phyloP scores from a whole-genome alignment of 2,888 invertebrate genomes.

The Sipha maydis region DNA sequence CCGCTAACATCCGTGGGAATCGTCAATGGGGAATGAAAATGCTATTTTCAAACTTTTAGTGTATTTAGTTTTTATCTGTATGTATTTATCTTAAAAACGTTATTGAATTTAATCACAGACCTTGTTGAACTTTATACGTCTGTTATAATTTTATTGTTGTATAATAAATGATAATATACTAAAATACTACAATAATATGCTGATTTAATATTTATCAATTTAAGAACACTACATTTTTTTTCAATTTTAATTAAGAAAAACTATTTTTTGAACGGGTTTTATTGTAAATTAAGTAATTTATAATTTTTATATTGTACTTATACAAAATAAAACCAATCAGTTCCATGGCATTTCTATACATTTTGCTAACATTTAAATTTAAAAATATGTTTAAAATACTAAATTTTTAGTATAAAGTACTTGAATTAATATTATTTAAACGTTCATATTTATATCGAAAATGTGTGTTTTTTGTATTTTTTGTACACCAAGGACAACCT shows the following conservation, averaged over 20 bases:
- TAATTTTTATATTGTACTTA: background rate
- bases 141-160: conserved; percentile 16
- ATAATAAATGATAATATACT: background rate
- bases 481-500: conserved; percentile 69
- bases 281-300: background rate
- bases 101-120: background rate
- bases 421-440: background rate
- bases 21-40: conserved; percentile 21
- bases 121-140: background rate
- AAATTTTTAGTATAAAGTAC: too few relatives aligned
- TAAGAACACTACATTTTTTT: background rate
- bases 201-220: background rate
- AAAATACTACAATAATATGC: background rate
- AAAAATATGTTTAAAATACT: too few relatives aligned
- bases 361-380: too few relatives aligned
- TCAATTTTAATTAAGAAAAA: background rate
- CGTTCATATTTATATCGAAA: conserved; percentile 35
- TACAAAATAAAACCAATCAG: too few relatives aligned
- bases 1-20: conserved; percentile 59
- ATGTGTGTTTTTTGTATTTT: conserved; percentile 45
- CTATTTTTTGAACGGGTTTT: background rate
- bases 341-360: too few relatives aligned
- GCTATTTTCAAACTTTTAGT: conserved; percentile 31
- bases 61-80: conserved; percentile 6
- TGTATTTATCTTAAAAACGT: background rate